Evolutionary conservation across 2,797 vertebrate species (phyloP), one percentile per base, ranked within the genome.

Genomic region (Euthynnus affinis): DNA sequence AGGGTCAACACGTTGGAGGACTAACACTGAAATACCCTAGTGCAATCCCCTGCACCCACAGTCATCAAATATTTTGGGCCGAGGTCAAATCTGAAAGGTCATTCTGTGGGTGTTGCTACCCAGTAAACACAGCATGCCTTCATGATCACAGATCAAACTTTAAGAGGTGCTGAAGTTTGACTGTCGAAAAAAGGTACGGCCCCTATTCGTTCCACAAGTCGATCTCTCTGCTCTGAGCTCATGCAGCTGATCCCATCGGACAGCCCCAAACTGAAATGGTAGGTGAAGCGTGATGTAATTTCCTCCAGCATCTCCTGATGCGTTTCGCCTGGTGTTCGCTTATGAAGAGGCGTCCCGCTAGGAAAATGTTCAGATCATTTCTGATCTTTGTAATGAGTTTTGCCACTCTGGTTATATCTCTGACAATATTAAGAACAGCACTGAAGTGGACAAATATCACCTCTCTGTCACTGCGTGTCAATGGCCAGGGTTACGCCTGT

Each of bases 211-310:
- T 75, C 81, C 73, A 75, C 76, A 52, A 66, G 80, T 76, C 42
- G 52, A 87, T 88, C 88, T 73, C 73, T 64, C 72, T 27, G 80
- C 89, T 84, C 80, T 53, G 81, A 85, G 84, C 74, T n/a, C 61
- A 1, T 62, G 66, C 57, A 56, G 88, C 87, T 88, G 88, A 94
- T 92, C 79, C 90, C 78, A 83, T 86, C 60, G 70, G 89, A 94
- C 88, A 81, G 84, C 61, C 76, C 79, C 71, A 67, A 86, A 86
- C 74, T 79, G 76, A 88, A 92, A 88, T 62, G 88, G 62, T 59
- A 80, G 85, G 91, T 80, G 90, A 91, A 92, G 87, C 83, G 61
- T 93, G 86, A 91, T 88, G 86, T 74, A 80, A 88, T 92, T 87
- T 90, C 89, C 84, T 55, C 78, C 82, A 78, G 88, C 82, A 62